Conservation (phyloP, 23 tunicate species). For the Pegea sp. region DNA sequence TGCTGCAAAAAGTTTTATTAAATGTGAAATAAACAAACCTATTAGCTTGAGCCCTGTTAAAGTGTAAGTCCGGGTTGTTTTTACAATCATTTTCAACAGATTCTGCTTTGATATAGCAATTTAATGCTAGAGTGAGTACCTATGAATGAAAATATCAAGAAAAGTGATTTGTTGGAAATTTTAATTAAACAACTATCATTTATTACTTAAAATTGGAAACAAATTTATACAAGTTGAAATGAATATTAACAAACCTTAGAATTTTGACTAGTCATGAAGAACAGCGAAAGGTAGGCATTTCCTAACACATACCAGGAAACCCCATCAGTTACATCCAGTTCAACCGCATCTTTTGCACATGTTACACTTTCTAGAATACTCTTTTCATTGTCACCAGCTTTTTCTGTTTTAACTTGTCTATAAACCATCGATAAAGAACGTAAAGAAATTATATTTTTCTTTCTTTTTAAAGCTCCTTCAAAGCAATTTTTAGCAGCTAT, state of each 20-base stretch:
- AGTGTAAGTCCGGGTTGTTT: constrained; percentile 72
- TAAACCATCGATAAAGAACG: constrained; percentile 81
- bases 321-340: constrained; percentile 53
- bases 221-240: neutral
- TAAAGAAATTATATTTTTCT: constrained; percentile 41
- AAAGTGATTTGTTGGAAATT: too few relatives aligned
- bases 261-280: constrained; percentile 60
- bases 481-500: constrained; percentile 71
- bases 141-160: constrained; percentile 2
- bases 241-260: constrained; percentile 13
- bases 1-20: too few relatives aligned
- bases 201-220: neutral
- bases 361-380: constrained; percentile 59
- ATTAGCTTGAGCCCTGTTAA: constrained; percentile 54
- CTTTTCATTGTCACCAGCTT: constrained; percentile 21
- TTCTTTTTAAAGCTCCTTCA: constrained; percentile 53
- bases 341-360: constrained; percentile 52
- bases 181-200: too few relatives aligned
- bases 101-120: constrained; percentile 57
- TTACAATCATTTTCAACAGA: constrained; percentile 33
- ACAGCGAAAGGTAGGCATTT: constrained; percentile 74
- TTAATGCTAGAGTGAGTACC: constrained; percentile 24
- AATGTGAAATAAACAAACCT: constrained; percentile 9
- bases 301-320: constrained; percentile 79
- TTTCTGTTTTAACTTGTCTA: constrained; percentile 44